Conservation (phyloP, 2,888 invertebrate species). For the Drosophila subsilvestris region DNA sequence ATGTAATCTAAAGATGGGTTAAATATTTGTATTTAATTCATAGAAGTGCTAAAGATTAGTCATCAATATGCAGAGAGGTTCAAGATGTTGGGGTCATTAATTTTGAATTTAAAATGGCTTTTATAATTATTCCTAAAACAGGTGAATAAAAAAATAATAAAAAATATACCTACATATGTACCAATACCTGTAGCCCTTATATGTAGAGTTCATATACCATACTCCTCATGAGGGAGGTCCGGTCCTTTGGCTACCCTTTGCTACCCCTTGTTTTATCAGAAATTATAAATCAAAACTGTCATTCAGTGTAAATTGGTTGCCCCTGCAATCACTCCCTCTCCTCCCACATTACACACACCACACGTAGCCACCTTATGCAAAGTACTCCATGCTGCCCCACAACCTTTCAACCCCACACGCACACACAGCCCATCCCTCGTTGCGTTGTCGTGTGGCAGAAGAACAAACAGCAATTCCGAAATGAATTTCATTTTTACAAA, state of each 20-base stretch:
- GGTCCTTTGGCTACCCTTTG: conserved; percentile 1
- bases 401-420: neutral
- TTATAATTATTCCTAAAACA: too few relatives aligned
- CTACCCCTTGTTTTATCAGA: conserved; percentile 38
- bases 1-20: neutral
- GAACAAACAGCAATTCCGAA: conserved; percentile 73
- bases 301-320: conserved; percentile 39
- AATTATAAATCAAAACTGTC: conserved; percentile 52
- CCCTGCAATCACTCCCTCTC: conserved; percentile 2
- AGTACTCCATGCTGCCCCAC: conserved; percentile 7
- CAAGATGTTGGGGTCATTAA: neutral
- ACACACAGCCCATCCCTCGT: conserved; percentile 4
- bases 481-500: conserved; percentile 82
- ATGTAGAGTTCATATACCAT: too few relatives aligned
- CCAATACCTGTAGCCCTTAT: too few relatives aligned
- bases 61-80: neutral
- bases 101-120: too few relatives aligned
- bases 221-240: neutral
- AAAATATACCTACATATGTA: too few relatives aligned
- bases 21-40: neutral
- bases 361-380: conserved; percentile 17
- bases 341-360: too few relatives aligned
- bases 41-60: too few relatives aligned
- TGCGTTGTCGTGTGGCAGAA: conserved; percentile 20
- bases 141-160: too few relatives aligned